Conservation (phyloP, 2,113 vertebrate species). For the Dicentrarchus labrax region DNA sequence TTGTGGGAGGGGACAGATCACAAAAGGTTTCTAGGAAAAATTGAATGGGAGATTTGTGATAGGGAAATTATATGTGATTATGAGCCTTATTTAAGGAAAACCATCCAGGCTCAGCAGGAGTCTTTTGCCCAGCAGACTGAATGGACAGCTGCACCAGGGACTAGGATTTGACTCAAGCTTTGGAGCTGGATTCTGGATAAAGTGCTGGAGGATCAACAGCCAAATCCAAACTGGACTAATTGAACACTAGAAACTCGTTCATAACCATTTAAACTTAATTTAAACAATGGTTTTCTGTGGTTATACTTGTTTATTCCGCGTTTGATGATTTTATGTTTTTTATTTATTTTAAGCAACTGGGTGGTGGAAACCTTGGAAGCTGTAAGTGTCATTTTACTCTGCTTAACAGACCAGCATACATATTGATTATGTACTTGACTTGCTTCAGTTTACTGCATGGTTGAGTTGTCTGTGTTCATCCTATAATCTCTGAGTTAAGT, state of each 20-base stretch:
- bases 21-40: slow-evolving; percentile 27
- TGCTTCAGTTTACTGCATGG: slow-evolving; percentile 45
- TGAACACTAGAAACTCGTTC: not conserved
- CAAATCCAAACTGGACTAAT: not conserved
- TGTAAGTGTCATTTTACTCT: slow-evolving; percentile 39
- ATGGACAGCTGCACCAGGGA: not conserved
- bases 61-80: slow-evolving; percentile 18
- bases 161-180: not conserved
- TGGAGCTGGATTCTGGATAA: not conserved
- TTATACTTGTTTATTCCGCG: not conserved
- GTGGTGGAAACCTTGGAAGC: slow-evolving; percentile 22
- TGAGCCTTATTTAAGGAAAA: slow-evolving; percentile 41
- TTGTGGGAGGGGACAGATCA: slow-evolving; percentile 13
- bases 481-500: slow-evolving; percentile 14
- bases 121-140: slow-evolving; percentile 6
- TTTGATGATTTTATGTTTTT: slow-evolving; percentile 2
- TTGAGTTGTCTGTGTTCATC: slow-evolving; percentile 33
- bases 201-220: not conserved
- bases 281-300: not conserved
- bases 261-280: not conserved
- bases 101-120: not conserved
- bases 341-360: not conserved
- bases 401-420: slow-evolving; percentile 37
- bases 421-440: slow-evolving; percentile 52
- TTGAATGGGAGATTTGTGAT: slow-evolving; percentile 7